Evolutionary conservation across 2,113 vertebrate species (phyloP), one percentile per base, ranked within the genome.

Genomic region (Eublepharis macularius): DNA sequence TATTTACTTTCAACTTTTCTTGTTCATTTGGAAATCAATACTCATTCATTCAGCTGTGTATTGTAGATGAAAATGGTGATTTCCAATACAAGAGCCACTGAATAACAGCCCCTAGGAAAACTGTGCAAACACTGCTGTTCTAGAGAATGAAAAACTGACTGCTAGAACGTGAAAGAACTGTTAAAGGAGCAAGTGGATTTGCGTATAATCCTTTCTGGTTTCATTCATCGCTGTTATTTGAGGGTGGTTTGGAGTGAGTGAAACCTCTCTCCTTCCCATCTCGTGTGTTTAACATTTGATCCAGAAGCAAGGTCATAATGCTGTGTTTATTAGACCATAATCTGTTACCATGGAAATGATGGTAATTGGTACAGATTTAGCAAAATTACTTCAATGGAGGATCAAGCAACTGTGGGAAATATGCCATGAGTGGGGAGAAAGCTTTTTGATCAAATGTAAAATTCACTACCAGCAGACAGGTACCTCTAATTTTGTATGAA

Each of bases 321-420:
- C 36, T 85, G 4, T 89, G 60, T 85, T 90, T 87, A 85, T 87
- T 83, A 12, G 66, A 69, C 83, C 16, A 0, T 65, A 54, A 47
- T 70, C 86, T 90, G 39, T 85, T 90, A 73, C 86, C 9, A 45
- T 73, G 84, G 66, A 89, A 83, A 63, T 88, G 11, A 66, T 26
- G 1, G 1, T 87, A 69, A 76, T 87, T 86, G 6, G 14, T 86
- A 47, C 85, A 81, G 69, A 66, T 90, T 91, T 89, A 86, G 84
- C 49, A 84, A 83, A 89, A 91, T 72, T 76, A n/a, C 45, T 93
- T 87, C 9, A 83, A n/a, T 81, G 81, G 81, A 73, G 72, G 86
- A 80, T 89, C 66, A 78, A 87, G 36, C 51, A 83, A 76, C 26
- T 29, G 85, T 69, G 11, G 2, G 63, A 65, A 49, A 68, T 85